Conservation (phyloP, 1,140 invertebrate genomes). For the Drosophila sulfurigaster region DNA sequence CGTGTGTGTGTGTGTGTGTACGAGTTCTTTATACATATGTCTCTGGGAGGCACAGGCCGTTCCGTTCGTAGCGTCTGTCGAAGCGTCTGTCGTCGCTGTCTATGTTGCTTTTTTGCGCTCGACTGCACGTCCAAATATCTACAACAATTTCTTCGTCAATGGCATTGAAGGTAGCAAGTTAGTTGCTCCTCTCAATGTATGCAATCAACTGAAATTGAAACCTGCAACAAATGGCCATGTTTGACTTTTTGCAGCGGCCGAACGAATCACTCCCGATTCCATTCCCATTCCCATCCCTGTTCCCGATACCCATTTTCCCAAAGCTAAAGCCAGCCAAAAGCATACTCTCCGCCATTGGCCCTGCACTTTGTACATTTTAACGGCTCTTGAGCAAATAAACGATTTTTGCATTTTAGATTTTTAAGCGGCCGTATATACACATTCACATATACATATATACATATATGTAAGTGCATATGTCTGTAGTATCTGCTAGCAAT, state of each 20-base stretch:
- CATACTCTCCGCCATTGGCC: slow-evolving; percentile 22
- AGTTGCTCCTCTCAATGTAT: slow-evolving; percentile 42
- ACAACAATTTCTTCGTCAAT: slow-evolving; percentile 76
- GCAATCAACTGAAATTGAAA: slow-evolving; percentile 81
- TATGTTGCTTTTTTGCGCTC: slow-evolving; percentile 68
- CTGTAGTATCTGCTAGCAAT: slow-evolving; percentile 30
- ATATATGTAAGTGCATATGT: too few species aligned
- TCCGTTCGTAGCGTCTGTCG: slow-evolving; percentile 22
- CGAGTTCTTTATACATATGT: slow-evolving; percentile 64
- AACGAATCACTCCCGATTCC: slow-evolving; percentile 30
- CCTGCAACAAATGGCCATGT: slow-evolving; percentile 78
- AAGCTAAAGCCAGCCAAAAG: background rate
- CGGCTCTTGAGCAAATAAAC: slow-evolving; percentile 79
- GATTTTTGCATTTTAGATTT: slow-evolving; percentile 80
- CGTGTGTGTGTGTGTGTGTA: slow-evolving; percentile 24
- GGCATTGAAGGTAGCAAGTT: slow-evolving; percentile 53
- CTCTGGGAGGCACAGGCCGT: slow-evolving; percentile 32
- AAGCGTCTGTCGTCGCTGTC: slow-evolving; percentile 48
- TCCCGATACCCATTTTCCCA: slow-evolving; percentile 3
- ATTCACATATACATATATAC: slow-evolving; percentile 41
- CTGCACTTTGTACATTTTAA: slow-evolving; percentile 71
- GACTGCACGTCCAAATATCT: slow-evolving; percentile 79
- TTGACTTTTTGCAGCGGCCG: slow-evolving; percentile 73
- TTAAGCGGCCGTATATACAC: slow-evolving; percentile 39
- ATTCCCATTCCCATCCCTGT: slow-evolving; percentile 7